Percentiles rank a stretch among this genome's conserved stretches.
These are phyloP conservation scores for Varecia variegata DNA, from an alignment of 2,797 vertebrate species.

Conservation along the genomic window DNA sequence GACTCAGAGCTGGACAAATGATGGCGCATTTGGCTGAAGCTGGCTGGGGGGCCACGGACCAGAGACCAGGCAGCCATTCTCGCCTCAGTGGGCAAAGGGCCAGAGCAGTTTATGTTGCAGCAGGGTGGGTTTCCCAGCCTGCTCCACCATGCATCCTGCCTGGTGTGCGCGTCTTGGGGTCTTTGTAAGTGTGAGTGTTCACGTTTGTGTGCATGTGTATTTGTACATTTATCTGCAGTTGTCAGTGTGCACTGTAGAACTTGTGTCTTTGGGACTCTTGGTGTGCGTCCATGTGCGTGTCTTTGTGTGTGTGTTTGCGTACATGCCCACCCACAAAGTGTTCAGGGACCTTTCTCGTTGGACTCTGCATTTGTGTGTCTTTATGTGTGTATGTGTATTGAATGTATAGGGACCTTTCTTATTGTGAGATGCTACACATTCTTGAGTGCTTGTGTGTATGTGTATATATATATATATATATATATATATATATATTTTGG, in stretches of 20 bases:
- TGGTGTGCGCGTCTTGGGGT: neutral
- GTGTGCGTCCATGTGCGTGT: neutral
- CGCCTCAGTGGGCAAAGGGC: slow-evolving; percentile 34
- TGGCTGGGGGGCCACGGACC: slow-evolving; percentile 22
- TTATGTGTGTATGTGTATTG: neutral
- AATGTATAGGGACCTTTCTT: neutral
- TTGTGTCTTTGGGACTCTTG: neutral
- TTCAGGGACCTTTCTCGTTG: neutral
- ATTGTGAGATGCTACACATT: slow-evolving; percentile 1
- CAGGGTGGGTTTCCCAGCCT: neutral
- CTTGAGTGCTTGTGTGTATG: slow-evolving; percentile 34
- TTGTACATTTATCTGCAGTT: neutral
- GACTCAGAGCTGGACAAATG: slow-evolving; percentile 69
- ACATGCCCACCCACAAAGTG: neutral
- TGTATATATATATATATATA: neutral
- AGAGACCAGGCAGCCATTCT: slow-evolving; percentile 23
- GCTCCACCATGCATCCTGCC: neutral
- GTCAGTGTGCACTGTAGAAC: neutral
- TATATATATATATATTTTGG: neutral
- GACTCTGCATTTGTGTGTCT: neutral
- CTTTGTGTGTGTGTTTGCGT: neutral
- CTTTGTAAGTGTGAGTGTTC: slow-evolving; percentile 37
- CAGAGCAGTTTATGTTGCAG: neutral
- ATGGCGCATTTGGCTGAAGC: slow-evolving; percentile 61
- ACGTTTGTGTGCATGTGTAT: neutral